A percentile compares a stretch with the other conserved stretches of the same genome.
Evolutionary conservation across 2,797 vertebrate species (phyloP).

Genomic region (Sphenopsis melanotis): DNA sequence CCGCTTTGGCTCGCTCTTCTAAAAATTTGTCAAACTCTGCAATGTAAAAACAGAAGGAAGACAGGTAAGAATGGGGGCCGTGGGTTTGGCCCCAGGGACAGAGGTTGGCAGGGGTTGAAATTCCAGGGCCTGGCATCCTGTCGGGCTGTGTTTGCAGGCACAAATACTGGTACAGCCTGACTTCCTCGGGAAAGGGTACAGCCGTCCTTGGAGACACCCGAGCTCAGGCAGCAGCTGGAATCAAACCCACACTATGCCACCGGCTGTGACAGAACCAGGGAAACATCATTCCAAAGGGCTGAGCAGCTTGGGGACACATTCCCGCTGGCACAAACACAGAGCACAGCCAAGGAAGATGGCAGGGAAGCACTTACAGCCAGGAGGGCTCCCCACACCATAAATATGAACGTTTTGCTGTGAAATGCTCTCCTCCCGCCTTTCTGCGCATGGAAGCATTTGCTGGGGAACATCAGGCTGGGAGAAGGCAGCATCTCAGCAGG

Average conservation of each 20-base stretch:
- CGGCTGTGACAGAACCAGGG: background rate
- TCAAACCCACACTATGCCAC: background rate
- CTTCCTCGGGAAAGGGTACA: background rate
- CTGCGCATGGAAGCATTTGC: background rate
- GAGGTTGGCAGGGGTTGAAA: background rate
- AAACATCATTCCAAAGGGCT: constrained; percentile 49
- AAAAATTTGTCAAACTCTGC: constrained; percentile 98
- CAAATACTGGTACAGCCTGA: background rate
- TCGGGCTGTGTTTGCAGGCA: background rate
- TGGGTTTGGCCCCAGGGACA: background rate
- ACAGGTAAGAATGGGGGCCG: background rate
- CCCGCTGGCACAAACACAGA: background rate
- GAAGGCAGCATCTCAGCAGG: background rate
- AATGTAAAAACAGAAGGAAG: constrained; percentile 12
- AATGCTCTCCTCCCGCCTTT: background rate
- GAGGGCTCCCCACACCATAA: background rate
- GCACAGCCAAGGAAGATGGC: background rate
- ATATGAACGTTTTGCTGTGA: background rate
- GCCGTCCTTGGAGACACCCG: background rate
- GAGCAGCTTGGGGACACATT: background rate
- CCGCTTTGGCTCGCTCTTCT: constrained; percentile 96
- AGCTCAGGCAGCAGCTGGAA: constrained; percentile 28
- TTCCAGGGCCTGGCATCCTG: background rate
- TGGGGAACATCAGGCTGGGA: background rate
- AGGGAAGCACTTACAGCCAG: background rate